Evolutionary conservation across 2,888 invertebrate genomes (phyloP), one percentile per base, ranked within the genome.

Genomic region (Melanotus villosus): DNA sequence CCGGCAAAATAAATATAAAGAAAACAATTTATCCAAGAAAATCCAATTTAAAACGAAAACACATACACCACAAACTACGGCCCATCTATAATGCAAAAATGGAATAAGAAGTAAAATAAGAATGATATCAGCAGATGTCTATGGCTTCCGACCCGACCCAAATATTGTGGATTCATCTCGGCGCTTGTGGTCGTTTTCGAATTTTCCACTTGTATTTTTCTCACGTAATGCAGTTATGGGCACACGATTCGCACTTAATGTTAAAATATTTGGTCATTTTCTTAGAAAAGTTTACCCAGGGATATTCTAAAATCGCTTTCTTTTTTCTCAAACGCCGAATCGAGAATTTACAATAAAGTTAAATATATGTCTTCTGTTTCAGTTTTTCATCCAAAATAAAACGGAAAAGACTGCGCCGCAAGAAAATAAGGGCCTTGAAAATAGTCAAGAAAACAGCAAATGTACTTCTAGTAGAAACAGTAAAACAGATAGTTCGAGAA

Each of bases 361-460:
- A 41, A 16, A 41, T 14, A 6, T 41, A 41, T 41, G 2, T 41
- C 16, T 1, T 41, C 38, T 63, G 41, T 56, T 68, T 2, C 76
- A 82, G 82, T 81, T 81, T 77, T 80, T 82, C 71, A 76, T 79
- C 21, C 79, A 80, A 71, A 79, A 75, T 66, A 77, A 78, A 69
- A 68, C 76, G 19, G 71, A 70, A 60, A 75, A 74, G 70, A 69
- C 74, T 65, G 66, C 38, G 6, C 32, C 68, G 21, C 60, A 70
- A 59, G 71, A 75, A 57, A 66, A 71, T 52, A 73, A 72, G 60
- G 50, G 9, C 23, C 14, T 66, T n/a, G 60, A 56, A 41, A 54
- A n/a, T 50, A 63, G 59, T 43, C 58, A 60, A 54, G 73, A 70
- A 45, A 45, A 47, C 30, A 62, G 67, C 32, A 73, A 73, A 52